A percentile compares a stretch with the other conserved stretches of the same genome.
phyloP scores from a whole-genome alignment of 2,113 vertebrate genomes.

The Chionomys nivalis region DNA sequence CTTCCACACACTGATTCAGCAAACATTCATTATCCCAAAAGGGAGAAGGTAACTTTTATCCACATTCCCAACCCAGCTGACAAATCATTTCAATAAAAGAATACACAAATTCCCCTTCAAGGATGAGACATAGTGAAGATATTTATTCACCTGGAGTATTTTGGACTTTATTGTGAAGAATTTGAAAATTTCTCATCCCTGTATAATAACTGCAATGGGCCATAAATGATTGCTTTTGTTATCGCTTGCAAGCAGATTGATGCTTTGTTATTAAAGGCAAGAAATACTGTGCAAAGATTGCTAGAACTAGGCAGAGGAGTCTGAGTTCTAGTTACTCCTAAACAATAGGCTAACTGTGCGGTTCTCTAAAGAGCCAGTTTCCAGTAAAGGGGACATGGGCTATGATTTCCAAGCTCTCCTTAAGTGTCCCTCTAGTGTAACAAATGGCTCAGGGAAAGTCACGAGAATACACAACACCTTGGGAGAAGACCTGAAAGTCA shows the following conservation, averaged over 20 bases:
- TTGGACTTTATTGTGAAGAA: neutral
- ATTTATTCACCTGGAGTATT: neutral
- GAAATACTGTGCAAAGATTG: neutral
- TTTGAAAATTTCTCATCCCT: neutral
- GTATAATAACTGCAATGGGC: neutral
- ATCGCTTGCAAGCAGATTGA: neutral
- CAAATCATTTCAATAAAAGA: neutral
- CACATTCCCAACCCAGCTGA: no score
- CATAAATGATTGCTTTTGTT: neutral
- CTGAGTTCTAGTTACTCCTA: neutral
- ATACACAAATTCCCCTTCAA: neutral
- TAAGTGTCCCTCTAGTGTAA: neutral
- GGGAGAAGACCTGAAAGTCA: neutral
- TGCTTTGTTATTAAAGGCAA: neutral
- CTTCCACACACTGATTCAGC: neutral
- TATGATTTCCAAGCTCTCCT: neutral
- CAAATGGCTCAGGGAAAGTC: neutral
- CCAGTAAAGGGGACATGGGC: neutral
- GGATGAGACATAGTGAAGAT: neutral
- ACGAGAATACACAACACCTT: neutral
- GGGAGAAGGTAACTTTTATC: neutral
- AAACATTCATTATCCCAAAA: neutral
- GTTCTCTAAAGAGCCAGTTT: neutral
- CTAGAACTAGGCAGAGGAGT: no score
- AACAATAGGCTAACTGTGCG: no score